Base-by-base conservation (phyloP, 2,888 invertebrate species). In the Rhyacophila evoluta region DNA sequence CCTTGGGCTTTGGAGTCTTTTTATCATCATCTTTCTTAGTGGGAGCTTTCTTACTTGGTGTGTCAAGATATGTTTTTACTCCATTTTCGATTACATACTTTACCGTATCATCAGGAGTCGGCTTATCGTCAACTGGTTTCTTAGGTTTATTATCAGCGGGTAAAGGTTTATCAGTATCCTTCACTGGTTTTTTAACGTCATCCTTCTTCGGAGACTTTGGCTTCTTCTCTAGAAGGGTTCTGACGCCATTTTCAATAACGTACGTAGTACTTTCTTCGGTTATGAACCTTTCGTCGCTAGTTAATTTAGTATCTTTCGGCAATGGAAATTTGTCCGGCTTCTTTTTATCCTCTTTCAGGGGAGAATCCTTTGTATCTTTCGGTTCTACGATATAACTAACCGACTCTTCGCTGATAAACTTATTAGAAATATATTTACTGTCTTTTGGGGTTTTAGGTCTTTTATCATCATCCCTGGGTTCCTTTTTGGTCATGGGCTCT, bases 161-260 rank as follows among this genome's bases (percentile, higher is more conserved):
- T n/a, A 19, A 6, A 8, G 55, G 55, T 19, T 55, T 19, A n/a
- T 55, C 55, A 1, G 2, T 25, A 2, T 1, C 11, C 19, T 25
- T 55, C 10, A 0, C 19, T 55, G 12, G 55, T 25, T 55, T 55
- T 55, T 55, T 55, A 25, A 19, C 37, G 8, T 72, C 38, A 72
- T 72, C 38, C 28, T 73, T 55, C 12, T 25, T 28, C 55, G 39
- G 33, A 29, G 69, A 69, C 3, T 69, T 69, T 12, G 69, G 29
- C 10, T 19, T 55, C 55, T 55, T 55, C 19, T 55, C 55, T 5
- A 55, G 12, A 55, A 12, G 55, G 0, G 86, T 87, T 1, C 87
- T 89, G 71, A 90, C 85, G 39, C 90, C 90, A 83, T 90, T 90
- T 83, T 90, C 86, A 27, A 87, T 89, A 25, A 90, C 85, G 82